phyloP scores from a whole-genome alignment of 2,888 invertebrate species.

The Chrysina gloriosa region DNA sequence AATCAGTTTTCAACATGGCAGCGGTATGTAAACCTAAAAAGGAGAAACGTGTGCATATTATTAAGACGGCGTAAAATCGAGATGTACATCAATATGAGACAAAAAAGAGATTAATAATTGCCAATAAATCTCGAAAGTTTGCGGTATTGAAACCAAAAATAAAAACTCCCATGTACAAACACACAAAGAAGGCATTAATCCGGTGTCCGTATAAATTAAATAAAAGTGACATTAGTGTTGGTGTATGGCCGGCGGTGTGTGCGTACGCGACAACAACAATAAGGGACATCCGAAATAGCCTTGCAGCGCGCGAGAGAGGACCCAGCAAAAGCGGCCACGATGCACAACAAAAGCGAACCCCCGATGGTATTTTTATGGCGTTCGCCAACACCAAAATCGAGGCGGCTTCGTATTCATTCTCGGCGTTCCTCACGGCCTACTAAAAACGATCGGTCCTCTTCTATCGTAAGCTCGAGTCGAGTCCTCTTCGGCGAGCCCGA shows the following conservation, averaged over 20 bases:
- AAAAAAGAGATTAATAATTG: slow-evolving; percentile 25
- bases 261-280: slow-evolving; percentile 31
- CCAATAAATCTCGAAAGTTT: slow-evolving; percentile 14
- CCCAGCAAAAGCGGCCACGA: slow-evolving; percentile 35
- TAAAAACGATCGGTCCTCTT: slow-evolving; percentile 43
- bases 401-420: slow-evolving; percentile 60
- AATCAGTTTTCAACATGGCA: too few relatives aligned
- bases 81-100: background rate
- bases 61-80: too few relatives aligned
- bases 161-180: slow-evolving; percentile 29
- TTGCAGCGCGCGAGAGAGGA: slow-evolving; percentile 26
- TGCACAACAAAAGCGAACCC: slow-evolving; percentile 50
- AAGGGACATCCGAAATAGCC: slow-evolving; percentile 28
- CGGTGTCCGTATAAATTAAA: slow-evolving; percentile 42
- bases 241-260: slow-evolving; percentile 6
- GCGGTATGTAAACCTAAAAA: too few relatives aligned
- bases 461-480: slow-evolving; percentile 4
- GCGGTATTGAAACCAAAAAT: background rate
- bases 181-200: slow-evolving; percentile 42
- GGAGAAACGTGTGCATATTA: too few relatives aligned
- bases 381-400: slow-evolving; percentile 59
- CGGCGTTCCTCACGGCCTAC: slow-evolving; percentile 45
- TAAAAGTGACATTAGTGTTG: slow-evolving; percentile 37
- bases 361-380: slow-evolving; percentile 63
- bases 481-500: slow-evolving; percentile 36